Base-by-base conservation (phyloP, 2,797 vertebrate genomes). In the Benthosema pterotum region DNA sequence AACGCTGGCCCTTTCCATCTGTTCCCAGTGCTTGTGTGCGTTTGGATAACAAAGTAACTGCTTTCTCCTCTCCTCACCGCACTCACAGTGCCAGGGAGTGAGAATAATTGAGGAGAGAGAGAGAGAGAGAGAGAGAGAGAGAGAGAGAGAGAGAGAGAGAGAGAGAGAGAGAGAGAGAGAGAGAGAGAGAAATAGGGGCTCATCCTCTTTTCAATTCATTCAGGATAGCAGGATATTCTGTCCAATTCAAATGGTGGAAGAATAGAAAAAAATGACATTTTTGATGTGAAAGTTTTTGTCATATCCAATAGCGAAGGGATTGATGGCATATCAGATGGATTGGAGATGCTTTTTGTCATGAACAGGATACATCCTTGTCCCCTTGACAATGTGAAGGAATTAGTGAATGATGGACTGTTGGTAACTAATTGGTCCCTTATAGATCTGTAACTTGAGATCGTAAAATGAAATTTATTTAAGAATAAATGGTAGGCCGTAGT, bases 41-140 rank as follows among this genome's bases (percentile, higher is more conserved):
- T 90, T 88, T 84, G 84, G 85, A 81, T 83, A 84, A 87, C 82
- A 88, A 88, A 86, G 84, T 87, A 88, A 87, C 87, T 75, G 72
- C 79, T 85, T 79, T 78, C 78, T 19, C 60, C 77, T 78, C 42
- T 38, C 67, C 80, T 72, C 65, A 82, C 67, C 67, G 67, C 8
- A 69, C 67, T 67, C n/a, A n/a, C n/a, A 80, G 73, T 87, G 86
- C 74, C 76, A 85, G 88, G 82, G 78, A 77, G 72, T 68, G 32
- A 77, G 78, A 85, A 86, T 91, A 89, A 90, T 88, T 88, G 87
- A 83, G 73, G 72, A 62, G 48, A 52, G 65, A 60, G 63, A 58
- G 71, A 69, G 72, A 69, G 74, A 59, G 60, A 58, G 71, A 70
- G 72, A 69, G 73, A 59, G 63, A 58, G 71, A 70, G 72, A 69